phyloP scores from a whole-genome alignment of 2,888 invertebrate genomes.

The Drosophila niveifrons region DNA sequence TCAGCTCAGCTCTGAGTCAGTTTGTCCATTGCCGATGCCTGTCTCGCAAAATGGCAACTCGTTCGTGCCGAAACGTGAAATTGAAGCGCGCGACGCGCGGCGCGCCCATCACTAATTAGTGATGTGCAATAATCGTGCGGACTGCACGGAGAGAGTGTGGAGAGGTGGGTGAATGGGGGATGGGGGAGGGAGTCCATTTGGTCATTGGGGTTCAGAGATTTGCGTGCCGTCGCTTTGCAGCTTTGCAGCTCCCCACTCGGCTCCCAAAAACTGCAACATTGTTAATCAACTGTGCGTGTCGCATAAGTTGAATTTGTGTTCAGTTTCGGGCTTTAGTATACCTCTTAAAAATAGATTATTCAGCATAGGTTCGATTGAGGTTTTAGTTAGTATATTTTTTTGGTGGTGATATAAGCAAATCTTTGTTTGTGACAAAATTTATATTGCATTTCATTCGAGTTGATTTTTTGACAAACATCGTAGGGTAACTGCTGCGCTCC shows the following conservation, averaged over 20 bases:
- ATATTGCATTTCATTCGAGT: no score
- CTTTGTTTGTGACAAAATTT: no score
- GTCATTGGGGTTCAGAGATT: slow-evolving; percentile 36
- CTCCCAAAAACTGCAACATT: slow-evolving; percentile 68
- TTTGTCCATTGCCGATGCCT: neutral
- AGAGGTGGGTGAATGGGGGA: neutral
- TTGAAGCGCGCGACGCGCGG: slow-evolving; percentile 56
- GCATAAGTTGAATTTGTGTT: slow-evolving; percentile 63
- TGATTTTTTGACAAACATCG: no score
- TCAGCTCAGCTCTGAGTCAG: no score
- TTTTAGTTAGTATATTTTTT: no score
- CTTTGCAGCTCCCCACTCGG: slow-evolving; percentile 6
- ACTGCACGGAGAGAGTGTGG: neutral
- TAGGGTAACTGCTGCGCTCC: neutral
- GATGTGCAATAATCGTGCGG: slow-evolving; percentile 78
- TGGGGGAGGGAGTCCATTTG: neutral
- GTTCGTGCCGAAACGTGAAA: slow-evolving; percentile 61
- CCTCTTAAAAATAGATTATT: no score
- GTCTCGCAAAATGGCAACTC: slow-evolving; percentile 10
- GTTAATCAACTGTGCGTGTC: slow-evolving; percentile 77
- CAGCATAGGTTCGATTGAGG: no score
- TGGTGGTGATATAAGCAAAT: no score
- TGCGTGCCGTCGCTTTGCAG: slow-evolving; percentile 11
- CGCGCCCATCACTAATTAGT: slow-evolving; percentile 73
- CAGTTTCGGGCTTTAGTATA: slow-evolving; percentile 4